Evolutionary conservation across 2,888 invertebrate genomes (phyloP).

Genomic region (Meiosimyza decipiens): DNA sequence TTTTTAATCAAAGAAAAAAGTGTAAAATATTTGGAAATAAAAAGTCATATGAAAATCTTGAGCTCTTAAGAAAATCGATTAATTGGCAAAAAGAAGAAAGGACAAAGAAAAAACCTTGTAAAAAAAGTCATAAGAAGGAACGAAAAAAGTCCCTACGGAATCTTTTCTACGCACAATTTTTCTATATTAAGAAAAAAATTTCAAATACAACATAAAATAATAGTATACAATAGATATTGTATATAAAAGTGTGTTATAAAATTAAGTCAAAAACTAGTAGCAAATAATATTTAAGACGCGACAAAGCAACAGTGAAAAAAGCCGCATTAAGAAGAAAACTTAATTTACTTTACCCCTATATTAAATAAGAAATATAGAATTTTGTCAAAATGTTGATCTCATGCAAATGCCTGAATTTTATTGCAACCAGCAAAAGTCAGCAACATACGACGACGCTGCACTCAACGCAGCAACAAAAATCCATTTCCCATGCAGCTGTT

Average conservation of each 20-base stretch:
- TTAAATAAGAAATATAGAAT: not conserved
- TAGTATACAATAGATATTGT: no score
- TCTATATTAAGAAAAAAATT: not conserved
- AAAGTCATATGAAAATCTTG: no score
- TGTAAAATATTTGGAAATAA: not conserved
- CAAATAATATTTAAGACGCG: slow-evolving; percentile 1
- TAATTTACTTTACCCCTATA: not conserved
- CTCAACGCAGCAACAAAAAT: slow-evolving; percentile 26
- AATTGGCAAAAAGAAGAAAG: not conserved
- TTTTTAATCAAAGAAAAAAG: not conserved
- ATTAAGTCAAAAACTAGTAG: not conserved
- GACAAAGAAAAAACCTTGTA: not conserved
- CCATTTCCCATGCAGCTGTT: slow-evolving; percentile 33
- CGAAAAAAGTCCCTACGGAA: not conserved
- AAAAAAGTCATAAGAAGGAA: not conserved
- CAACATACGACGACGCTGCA: slow-evolving; percentile 8
- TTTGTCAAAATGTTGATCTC: slow-evolving; percentile 65
- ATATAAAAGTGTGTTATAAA: not conserved
- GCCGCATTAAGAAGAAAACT: not conserved
- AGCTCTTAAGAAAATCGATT: slow-evolving; percentile 1
- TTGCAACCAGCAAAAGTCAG: slow-evolving; percentile 51
- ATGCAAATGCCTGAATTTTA: slow-evolving; percentile 80
- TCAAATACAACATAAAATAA: no score
- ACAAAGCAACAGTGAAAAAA: not conserved
- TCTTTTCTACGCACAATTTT: slow-evolving; percentile 1